Evolutionary conservation across 2,797 vertebrate genomes (phyloP).

Genomic region (Eutrigla gurnardus): DNA sequence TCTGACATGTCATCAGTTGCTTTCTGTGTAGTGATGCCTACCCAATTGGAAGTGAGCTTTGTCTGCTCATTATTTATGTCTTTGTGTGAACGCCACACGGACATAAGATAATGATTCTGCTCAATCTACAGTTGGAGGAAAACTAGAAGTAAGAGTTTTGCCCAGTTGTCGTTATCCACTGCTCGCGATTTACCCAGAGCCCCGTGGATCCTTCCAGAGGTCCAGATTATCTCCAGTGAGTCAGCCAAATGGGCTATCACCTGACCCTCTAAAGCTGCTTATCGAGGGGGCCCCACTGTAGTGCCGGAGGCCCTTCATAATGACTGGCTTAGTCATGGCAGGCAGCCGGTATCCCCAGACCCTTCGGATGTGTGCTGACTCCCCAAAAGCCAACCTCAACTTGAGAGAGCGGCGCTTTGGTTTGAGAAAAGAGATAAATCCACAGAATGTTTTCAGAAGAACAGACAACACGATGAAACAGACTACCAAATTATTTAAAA

Average conservation of each 20-base stretch:
- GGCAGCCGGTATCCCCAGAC: slow-evolving; percentile 40
- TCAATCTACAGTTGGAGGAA: slow-evolving; percentile 12
- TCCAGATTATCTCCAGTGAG: slow-evolving; percentile 69
- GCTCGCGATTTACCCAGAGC: slow-evolving; percentile 45
- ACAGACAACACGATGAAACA: neutral
- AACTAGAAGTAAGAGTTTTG: slow-evolving; percentile 23
- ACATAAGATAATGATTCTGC: slow-evolving; percentile 1
- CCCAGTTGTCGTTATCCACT: slow-evolving; percentile 22
- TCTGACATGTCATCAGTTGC: neutral
- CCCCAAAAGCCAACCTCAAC: slow-evolving; percentile 33
- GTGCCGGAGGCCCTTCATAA: slow-evolving; percentile 54
- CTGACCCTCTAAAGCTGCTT: slow-evolving; percentile 75
- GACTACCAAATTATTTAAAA: neutral
- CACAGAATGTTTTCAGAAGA: neutral
- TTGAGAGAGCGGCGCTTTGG: slow-evolving; percentile 16
- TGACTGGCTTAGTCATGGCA: slow-evolving; percentile 62
- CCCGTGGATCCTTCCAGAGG: slow-evolving; percentile 58
- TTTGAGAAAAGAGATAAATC: slow-evolving; percentile 16
- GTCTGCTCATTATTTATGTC: neutral
- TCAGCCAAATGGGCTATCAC: slow-evolving; percentile 63
- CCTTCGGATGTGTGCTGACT: slow-evolving; percentile 35
- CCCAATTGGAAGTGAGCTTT: neutral
- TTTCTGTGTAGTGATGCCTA: neutral
- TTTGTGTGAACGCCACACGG: neutral
- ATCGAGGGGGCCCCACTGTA: slow-evolving; percentile 52